Base-by-base conservation (phyloP, 2,113 vertebrate genomes). In the Gopherus flavomarginatus region DNA sequence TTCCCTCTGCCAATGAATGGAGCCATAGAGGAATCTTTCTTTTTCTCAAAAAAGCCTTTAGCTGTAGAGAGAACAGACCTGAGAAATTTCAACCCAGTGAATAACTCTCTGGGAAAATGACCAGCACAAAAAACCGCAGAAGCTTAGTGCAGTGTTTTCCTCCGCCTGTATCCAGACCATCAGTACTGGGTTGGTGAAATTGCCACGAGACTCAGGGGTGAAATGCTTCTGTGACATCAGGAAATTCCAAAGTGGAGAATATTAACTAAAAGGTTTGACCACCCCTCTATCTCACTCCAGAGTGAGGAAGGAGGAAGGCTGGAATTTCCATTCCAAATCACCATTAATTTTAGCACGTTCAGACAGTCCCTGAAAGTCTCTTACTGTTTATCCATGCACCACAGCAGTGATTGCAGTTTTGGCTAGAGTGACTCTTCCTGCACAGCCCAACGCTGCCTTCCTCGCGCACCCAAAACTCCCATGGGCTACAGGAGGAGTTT, bases 401-500 rank as follows among this genome's bases (percentile, higher is more conserved):
- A 14, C 57, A 31, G 65, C n/a, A 42, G 69, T 22, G 17, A n/a
- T 22, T 42, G 69, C n/a, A 72, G 69, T 38, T 72, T 38, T 72
- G 69, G 5, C 4, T 75, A 42, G 69, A 75, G 8, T 8, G 17
- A 35, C 59, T 62, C 59, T 62, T 62, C 59, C 14, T 62, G 59
- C 13, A 29, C 78, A 83, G 44, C 54, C 6, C 50, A 42, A 17
- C 42, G 80, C 50, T 52, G 56, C 24, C 19, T 69, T 85, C 27
- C 26, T 35, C 56, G 11, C 5, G 0, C 5, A 10, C 29, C 38
- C 14, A 0, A 21, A 53, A 53, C 53, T 54, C 53, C 53, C 8
- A 22, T 2, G 1, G 47, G 14, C 0, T 0, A 1, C 0, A 0
- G 0, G 26, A 54, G 42, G 24, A 27, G 2, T 0, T 1, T n/a